These are phyloP conservation scores for Sminthurinus signatus DNA, from an alignment of 1,140 invertebrate species.

Conservation along the genomic window DNA sequence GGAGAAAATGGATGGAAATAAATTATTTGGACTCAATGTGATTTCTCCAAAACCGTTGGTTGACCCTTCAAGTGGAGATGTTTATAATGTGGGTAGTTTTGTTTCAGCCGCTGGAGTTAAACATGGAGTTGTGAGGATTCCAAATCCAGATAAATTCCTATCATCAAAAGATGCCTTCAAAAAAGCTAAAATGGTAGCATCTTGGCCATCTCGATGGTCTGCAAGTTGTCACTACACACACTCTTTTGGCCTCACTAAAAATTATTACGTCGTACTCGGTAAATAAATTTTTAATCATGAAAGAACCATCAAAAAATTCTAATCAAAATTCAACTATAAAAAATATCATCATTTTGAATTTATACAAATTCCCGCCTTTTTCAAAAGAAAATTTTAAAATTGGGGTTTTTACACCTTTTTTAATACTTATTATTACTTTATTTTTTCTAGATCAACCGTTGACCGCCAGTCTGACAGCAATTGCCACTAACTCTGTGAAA, in stretches of 20 bases:
- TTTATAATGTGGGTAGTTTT: constrained; percentile 26
- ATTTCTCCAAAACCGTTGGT: constrained; percentile 17
- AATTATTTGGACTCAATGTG: constrained; percentile 28
- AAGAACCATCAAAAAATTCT: too few relatives aligned
- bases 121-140: constrained; percentile 24
- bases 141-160: constrained; percentile 7
- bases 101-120: constrained; percentile 25
- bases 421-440: too few relatives aligned
- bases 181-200: constrained; percentile 17
- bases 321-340: too few relatives aligned
- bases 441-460: constrained; percentile 43
- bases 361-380: too few relatives aligned
- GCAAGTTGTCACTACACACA: constrained; percentile 15
- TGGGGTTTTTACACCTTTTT: too few relatives aligned
- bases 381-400: too few relatives aligned
- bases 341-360: too few relatives aligned
- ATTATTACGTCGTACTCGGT: constrained; percentile 16
- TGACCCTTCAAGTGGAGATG: constrained; percentile 16
- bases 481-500: constrained; percentile 43
- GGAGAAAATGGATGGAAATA: constrained; percentile 21
- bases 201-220: constrained; percentile 16
- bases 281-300: constrained; percentile 46
- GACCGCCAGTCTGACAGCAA: constrained; percentile 48
- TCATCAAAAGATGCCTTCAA: constrained; percentile 15
- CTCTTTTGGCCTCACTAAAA: constrained; percentile 18